phyloP scores from a whole-genome alignment of 2,888 invertebrate species.

The Lasius platythorax region DNA sequence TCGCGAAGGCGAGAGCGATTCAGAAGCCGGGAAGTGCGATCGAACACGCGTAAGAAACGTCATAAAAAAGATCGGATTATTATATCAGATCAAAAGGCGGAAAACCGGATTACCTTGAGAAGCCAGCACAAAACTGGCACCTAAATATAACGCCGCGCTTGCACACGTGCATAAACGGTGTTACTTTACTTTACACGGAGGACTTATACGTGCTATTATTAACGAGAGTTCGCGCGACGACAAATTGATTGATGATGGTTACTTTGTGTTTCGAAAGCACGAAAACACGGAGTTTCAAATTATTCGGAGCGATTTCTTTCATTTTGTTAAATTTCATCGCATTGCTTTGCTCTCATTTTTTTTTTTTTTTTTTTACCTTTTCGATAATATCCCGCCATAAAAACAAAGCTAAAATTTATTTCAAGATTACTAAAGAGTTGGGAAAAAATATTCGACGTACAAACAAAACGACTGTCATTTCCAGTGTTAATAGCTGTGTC shows the following conservation, averaged over 20 bases:
- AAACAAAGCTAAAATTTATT: neutral
- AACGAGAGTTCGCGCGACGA: neutral
- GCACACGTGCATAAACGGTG: neutral
- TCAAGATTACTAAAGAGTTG: too few species aligned
- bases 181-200: slow-evolving; percentile 3
- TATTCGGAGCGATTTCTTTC: neutral
- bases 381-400: neutral
- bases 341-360: neutral
- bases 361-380: neutral
- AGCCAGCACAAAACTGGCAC: slow-evolving; percentile 4
- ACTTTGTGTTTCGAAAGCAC: neutral
- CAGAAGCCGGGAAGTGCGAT: slow-evolving; percentile 29
- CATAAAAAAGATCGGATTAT: slow-evolving; percentile 30
- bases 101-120: slow-evolving; percentile 52
- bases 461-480: too few species aligned
- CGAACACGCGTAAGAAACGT: slow-evolving; percentile 33
- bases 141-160: slow-evolving; percentile 16
- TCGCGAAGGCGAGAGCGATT: slow-evolving; percentile 18
- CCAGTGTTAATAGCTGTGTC: too few species aligned
- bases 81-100: slow-evolving; percentile 44
- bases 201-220: neutral
- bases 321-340: neutral
- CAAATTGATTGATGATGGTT: slow-evolving; percentile 18
- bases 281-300: neutral
- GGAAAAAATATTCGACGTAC: too few species aligned